Conservation (phyloP, 2,888 invertebrate genomes). For the Aelia acuminata region DNA sequence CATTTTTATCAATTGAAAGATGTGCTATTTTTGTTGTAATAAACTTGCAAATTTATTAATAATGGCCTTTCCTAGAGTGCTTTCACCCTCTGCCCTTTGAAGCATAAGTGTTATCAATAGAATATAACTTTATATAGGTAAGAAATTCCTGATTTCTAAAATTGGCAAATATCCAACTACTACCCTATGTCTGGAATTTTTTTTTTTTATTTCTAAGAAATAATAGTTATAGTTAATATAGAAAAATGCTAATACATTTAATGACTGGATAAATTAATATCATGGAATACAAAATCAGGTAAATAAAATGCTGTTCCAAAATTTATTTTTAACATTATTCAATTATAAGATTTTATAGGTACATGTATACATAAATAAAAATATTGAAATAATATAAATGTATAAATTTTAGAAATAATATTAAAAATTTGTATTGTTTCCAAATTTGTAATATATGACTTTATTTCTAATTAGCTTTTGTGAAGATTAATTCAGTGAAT, state of each 20-base stretch:
- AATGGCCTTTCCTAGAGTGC: neutral
- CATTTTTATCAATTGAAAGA: neutral
- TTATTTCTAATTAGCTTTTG: neutral
- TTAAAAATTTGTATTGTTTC: neutral
- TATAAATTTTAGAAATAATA: neutral
- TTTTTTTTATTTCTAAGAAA: neutral
- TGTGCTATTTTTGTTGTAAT: conserved; percentile 9
- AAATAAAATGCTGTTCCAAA: neutral
- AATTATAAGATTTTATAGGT: neutral
- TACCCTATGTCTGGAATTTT: conserved; percentile 29
- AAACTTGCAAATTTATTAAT: neutral
- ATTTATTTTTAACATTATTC: neutral
- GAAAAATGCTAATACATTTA: neutral
- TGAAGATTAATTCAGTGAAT: neutral
- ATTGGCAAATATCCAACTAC: conserved; percentile 47
- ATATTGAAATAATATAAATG: neutral
- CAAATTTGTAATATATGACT: neutral
- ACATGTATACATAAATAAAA: neutral
- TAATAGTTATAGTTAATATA: neutral
- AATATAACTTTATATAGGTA: conserved; percentile 52
- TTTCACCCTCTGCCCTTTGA: neutral
- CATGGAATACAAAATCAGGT: neutral
- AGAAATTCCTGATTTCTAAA: conserved; percentile 3
- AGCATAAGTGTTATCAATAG: neutral
- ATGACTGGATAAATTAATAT: neutral